Base-by-base conservation (phyloP, 23 tunicate genomes). In the Phallusia fumigata region DNA sequence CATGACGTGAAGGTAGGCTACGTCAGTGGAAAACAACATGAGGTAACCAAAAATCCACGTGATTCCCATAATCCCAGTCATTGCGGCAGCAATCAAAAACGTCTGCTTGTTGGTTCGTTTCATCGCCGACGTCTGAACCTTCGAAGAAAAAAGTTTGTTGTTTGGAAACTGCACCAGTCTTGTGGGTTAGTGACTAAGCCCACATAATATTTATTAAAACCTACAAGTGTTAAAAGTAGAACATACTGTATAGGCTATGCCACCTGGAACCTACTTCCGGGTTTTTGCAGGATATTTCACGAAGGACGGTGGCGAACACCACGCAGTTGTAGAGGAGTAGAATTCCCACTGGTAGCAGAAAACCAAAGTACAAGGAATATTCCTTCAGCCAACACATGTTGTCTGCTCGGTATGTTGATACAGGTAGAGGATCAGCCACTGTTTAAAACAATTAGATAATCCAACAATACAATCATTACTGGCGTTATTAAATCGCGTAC, bases 31-130 rank as follows among this genome's bases (percentile, higher is more conserved):
- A 19, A 74, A 0, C 79, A 82, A 40, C 77, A 82, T 31, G 0
- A 82, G 74, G 32, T 73, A 82, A 22, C 80, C 86, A n/a, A 82
- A 69, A 0, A 72, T 24, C 86, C 86, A 82, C n/a, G 83, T 77
- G 19, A 77, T 26, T 19, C 80, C 80, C 80, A 77, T 77, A 19
- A 77, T 40, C 0, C 16, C 32, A 15, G 80, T 35, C 80, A 77
- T 36, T 1, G 80, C 26, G 13, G n/a, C 53, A 26, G 80, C 80
- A 77, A 77, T 35, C 49, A 40, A 15, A 26, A 77, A 19, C 10
- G 52, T 77, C 35, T 77, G 80, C 80, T 77, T 77, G 28, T 35
- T 26, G 15, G 52, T 40, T 35, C 80, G 45, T 77, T 77, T 35
- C 80, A 77, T 36, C 35, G 40, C 69, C 69, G 69, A 58, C 8